Evolutionary conservation across 2,888 invertebrate species (phyloP).

Genomic region (Chymomyza amoena): DNA sequence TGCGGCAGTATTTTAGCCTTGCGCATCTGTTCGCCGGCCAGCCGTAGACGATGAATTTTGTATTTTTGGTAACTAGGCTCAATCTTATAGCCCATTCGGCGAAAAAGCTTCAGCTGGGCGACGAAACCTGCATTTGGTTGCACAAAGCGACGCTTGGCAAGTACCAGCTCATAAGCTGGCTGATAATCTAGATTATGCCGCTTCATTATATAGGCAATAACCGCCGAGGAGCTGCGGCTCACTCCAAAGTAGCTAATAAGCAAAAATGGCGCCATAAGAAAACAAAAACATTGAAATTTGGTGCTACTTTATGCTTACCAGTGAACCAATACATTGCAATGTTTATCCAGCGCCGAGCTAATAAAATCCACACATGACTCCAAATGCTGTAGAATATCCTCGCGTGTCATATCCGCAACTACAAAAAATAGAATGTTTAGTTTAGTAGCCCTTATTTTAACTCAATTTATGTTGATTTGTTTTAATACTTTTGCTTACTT

Average conservation of each 20-base stretch:
- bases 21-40: conserved; percentile 89
- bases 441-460: background rate
- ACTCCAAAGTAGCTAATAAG: conserved; percentile 89
- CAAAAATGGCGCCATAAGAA: background rate
- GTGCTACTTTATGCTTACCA: conserved; percentile 81
- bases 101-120: conserved; percentile 88
- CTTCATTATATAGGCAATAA: conserved; percentile 93
- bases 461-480: background rate
- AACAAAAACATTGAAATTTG: background rate
- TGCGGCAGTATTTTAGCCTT: conserved; percentile 92
- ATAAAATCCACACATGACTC: conserved; percentile 89
- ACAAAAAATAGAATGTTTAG: conserved; percentile 30
- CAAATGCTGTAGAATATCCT: conserved; percentile 89
- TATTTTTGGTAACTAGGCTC: conserved; percentile 85
- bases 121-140: conserved; percentile 90
- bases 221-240: conserved; percentile 92
- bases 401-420: conserved; percentile 91
- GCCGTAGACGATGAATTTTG: conserved; percentile 86
- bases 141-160: conserved; percentile 85
- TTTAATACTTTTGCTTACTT: conserved; percentile 79
- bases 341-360: conserved; percentile 82
- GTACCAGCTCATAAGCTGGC: conserved; percentile 86
- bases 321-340: conserved; percentile 89
- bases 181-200: conserved; percentile 86
- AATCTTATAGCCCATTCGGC: conserved; percentile 87